Evolutionary conservation across 2,888 invertebrate genomes (phyloP).

Genomic region (Lomographa bimaculata): DNA sequence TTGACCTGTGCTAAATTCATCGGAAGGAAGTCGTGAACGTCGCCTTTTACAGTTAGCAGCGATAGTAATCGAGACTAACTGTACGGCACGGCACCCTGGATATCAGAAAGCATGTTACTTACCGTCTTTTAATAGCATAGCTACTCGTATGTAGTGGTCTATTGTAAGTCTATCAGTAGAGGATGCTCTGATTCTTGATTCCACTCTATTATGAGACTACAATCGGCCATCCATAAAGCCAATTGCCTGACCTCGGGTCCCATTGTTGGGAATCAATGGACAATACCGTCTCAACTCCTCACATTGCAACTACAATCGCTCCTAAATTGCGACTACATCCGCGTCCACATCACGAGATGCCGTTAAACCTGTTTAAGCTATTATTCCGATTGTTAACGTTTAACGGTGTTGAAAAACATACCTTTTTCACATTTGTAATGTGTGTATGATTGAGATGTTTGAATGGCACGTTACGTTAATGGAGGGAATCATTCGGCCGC

Average conservation of each 20-base stretch:
- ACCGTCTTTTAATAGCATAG: too few relatives aligned
- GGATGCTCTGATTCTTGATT: conserved; percentile 21
- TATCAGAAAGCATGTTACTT: too few relatives aligned
- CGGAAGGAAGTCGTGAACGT: too few relatives aligned
- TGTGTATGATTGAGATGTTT: neutral
- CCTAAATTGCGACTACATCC: conserved; percentile 54
- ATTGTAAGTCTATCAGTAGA: conserved; percentile 15
- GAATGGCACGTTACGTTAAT: conserved; percentile 4
- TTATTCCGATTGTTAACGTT: conserved; percentile 47
- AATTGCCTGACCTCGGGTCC: conserved; percentile 57
- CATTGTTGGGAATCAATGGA: conserved; percentile 58
- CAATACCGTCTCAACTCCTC: conserved; percentile 40
- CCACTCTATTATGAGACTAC: conserved; percentile 45
- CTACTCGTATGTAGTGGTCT: conserved; percentile 2
- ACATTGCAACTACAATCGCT: conserved; percentile 46
- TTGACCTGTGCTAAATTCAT: too few relatives aligned
- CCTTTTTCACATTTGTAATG: conserved; percentile 14
- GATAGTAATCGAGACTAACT: too few relatives aligned
- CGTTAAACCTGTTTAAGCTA: conserved; percentile 54
- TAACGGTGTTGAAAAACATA: conserved; percentile 44
- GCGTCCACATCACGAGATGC: conserved; percentile 48
- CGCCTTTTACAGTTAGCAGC: conserved; percentile 8
- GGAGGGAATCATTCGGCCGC: conserved; percentile 1
- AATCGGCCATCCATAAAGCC: conserved; percentile 55
- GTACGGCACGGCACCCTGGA: too few relatives aligned